Percentiles rank a stretch among this genome's conserved stretches.
phyloP scores from a whole-genome alignment of 2,888 invertebrate species.

The Acanthacorydalis orientalis region DNA sequence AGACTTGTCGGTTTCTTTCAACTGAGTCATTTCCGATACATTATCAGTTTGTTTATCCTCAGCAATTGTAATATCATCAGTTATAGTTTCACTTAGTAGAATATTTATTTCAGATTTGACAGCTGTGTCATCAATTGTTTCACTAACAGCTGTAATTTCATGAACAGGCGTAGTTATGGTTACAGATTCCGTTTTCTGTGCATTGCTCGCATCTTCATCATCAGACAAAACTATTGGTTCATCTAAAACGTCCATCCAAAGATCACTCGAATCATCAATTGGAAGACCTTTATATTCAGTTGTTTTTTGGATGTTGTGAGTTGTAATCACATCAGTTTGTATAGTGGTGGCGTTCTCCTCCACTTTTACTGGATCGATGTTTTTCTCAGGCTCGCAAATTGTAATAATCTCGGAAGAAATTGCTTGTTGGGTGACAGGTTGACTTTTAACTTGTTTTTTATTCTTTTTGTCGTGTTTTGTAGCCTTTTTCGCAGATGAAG shows the following conservation, averaged over 20 bases:
- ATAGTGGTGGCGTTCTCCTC: neutral
- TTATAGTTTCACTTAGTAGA: neutral
- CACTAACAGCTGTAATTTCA: constrained; percentile 8
- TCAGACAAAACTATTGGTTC: constrained; percentile 14
- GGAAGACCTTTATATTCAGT: constrained; percentile 9
- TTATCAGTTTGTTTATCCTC: neutral
- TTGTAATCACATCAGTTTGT: neutral
- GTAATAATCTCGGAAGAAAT: too few relatives aligned
- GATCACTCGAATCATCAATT: constrained; percentile 7
- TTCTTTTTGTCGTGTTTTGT: neutral
- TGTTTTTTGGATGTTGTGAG: neutral
- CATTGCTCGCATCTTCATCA: constrained; percentile 10
- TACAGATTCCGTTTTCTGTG: neutral
- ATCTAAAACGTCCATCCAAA: constrained; percentile 7
- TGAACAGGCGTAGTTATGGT: constrained; percentile 14
- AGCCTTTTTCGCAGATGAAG: neutral
- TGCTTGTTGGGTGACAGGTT: too few relatives aligned
- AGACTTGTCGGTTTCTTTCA: neutral
- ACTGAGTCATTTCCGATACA: neutral
- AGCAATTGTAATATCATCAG: neutral
- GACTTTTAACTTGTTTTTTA: neutral
- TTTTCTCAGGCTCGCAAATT: neutral
- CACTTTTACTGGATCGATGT: neutral
- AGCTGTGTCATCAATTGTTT: neutral
- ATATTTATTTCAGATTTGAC: neutral